phyloP scores from a whole-genome alignment of 2,113 vertebrate species.

The Macrotus californicus region DNA sequence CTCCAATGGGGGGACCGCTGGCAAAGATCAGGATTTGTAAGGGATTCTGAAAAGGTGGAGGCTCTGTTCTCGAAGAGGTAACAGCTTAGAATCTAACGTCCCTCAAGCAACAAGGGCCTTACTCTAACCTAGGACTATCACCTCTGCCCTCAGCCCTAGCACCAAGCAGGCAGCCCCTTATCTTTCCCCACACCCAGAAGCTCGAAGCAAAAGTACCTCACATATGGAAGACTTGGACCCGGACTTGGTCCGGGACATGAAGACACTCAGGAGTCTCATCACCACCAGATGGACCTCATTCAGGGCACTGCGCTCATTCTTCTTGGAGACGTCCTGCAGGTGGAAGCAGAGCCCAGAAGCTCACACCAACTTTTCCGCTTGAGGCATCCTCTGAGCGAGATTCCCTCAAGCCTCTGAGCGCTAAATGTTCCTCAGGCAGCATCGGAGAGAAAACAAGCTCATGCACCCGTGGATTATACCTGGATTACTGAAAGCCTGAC shows the following conservation, averaged over 20 bases:
- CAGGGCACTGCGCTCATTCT: constrained; percentile 92
- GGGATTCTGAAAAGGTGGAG: constrained; percentile 5
- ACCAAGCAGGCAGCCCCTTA: not conserved
- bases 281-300: constrained; percentile 98
- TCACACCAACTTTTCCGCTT: not conserved
- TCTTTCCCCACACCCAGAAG: not conserved
- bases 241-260: constrained; percentile 99
- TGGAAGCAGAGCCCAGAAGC: not conserved
- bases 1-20: constrained; percentile 28
- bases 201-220: constrained; percentile 82
- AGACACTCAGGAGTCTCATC: constrained; percentile 97
- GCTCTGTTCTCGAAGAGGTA: constrained; percentile 22
- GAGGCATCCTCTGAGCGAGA: not conserved
- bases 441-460: not conserved
- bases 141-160: not conserved
- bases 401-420: too few relatives aligned
- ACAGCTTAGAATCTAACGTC: not conserved
- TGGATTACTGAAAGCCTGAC: not conserved
- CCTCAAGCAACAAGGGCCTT: not conserved
- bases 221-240: constrained; percentile 94
- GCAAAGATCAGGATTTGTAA: constrained; percentile 30
- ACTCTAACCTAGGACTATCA: not conserved
- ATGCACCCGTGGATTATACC: accelerated
- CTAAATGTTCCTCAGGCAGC: not conserved
- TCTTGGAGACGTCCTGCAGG: constrained; percentile 93